Conservation (phyloP, 2,888 invertebrate species). For the Calameuta pallipes region DNA sequence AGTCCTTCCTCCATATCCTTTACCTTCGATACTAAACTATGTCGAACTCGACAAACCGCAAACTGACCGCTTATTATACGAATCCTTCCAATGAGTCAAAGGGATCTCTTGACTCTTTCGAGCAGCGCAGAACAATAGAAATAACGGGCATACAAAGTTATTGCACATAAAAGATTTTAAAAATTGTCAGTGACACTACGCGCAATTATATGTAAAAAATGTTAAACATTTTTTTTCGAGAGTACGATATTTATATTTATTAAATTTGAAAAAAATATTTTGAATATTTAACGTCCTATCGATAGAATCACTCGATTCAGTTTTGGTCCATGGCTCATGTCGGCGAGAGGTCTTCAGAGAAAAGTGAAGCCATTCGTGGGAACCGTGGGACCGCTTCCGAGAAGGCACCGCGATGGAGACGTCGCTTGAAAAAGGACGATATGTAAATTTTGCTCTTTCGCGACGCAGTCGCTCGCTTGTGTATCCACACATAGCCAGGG, state of each 20-base stretch:
- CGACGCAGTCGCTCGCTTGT: conserved; percentile 28
- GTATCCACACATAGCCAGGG: conserved; percentile 3
- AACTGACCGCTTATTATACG: conserved; percentile 2
- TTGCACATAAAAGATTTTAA: not conserved
- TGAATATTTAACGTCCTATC: not conserved
- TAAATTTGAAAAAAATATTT: not conserved
- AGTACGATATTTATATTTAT: not conserved
- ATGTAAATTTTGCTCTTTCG: conserved; percentile 49
- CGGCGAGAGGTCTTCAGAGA: conserved; percentile 46
- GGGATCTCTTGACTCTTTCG: conserved; percentile 1
- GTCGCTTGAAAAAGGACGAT: conserved; percentile 31
- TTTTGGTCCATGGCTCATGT: conserved; percentile 1
- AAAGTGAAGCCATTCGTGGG: conserved; percentile 58
- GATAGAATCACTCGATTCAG: not conserved
- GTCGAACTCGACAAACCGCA: conserved; percentile 5
- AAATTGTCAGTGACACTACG: not conserved
- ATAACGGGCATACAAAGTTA: not conserved
- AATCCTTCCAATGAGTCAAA: conserved; percentile 2
- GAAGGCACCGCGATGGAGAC: conserved; percentile 47
- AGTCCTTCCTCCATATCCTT: not conserved
- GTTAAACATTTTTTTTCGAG: not conserved
- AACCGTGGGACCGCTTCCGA: conserved; percentile 55
- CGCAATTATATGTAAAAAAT: not conserved
- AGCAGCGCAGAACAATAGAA: not conserved
- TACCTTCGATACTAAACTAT: not conserved